phyloP scores from a whole-genome alignment of 2,888 invertebrate genomes.

The Cryptophagus acutangulus region DNA sequence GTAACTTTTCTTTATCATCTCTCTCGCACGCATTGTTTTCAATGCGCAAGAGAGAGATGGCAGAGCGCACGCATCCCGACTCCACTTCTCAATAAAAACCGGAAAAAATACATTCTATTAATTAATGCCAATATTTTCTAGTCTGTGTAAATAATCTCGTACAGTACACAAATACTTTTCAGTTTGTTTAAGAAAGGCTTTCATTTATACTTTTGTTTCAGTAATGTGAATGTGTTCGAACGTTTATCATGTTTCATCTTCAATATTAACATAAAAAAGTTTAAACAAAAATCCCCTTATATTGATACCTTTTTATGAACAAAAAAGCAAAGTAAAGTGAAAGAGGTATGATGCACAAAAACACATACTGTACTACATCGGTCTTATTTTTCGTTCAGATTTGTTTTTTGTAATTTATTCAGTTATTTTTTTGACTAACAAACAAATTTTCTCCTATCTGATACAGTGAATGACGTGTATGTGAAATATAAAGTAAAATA shows the following conservation, averaged over 20 bases:
- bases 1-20: conserved; percentile 2
- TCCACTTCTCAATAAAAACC: background rate
- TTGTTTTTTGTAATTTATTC: conserved; percentile 17
- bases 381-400: conserved; percentile 14
- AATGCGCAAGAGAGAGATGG: conserved; percentile 14
- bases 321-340: conserved; percentile 22
- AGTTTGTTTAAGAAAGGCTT: too few relatives aligned
- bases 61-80: too few relatives aligned
- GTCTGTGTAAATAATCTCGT: conserved; percentile 41
- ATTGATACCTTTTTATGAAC: conserved; percentile 31
- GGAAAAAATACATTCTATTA: conserved; percentile 36
- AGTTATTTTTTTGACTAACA: conserved; percentile 16
- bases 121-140: conserved; percentile 39
- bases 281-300: conserved; percentile 19
- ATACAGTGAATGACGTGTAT: conserved; percentile 31
- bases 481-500: conserved; percentile 28
- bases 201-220: too few relatives aligned
- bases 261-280: conserved; percentile 7
- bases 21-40: conserved; percentile 4
- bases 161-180: conserved; percentile 33
- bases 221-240: too few relatives aligned
- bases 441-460: conserved; percentile 15
- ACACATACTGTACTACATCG: conserved; percentile 18
- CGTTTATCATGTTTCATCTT: conserved; percentile 22
- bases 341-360: conserved; percentile 27